These are phyloP conservation scores for Neopelma chrysocephalum DNA, from an alignment of 2,797 vertebrate species.

Conservation along the genomic window DNA sequence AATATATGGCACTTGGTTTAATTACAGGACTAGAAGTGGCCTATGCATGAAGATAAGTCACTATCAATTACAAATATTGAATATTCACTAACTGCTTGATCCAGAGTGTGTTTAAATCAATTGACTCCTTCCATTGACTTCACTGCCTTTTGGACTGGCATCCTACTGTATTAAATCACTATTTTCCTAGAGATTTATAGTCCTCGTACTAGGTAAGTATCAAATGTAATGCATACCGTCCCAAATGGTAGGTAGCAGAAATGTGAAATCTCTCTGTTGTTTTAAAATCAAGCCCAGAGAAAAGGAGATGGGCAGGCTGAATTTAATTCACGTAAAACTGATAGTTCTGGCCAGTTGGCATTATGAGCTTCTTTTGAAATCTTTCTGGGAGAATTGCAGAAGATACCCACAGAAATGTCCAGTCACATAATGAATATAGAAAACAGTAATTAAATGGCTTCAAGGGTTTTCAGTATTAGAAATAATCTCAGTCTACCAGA, in stretches of 20 bases:
- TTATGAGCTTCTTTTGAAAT: background rate
- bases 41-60: background rate
- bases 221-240: background rate
- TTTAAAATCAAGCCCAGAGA: conserved; percentile 16
- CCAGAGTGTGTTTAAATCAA: background rate
- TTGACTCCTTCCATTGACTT: conserved; percentile 1
- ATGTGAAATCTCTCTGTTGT: background rate
- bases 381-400: background rate
- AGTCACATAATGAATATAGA: conserved; percentile 12
- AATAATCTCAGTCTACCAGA: conserved; percentile 33
- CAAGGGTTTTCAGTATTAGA: conserved; percentile 14
- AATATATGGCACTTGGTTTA: background rate
- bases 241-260: background rate
- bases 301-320: background rate
- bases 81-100: conserved; percentile 14
- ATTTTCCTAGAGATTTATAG: conserved; percentile 3
- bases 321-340: background rate
- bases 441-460: conserved; percentile 32
- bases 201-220: background rate
- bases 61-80: conserved; percentile 33
- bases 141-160: background rate
- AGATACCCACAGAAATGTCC: background rate
- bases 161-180: conserved; percentile 1
- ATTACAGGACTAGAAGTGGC: background rate
- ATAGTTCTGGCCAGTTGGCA: background rate